Percentiles rank a stretch among this genome's conserved stretches.
Conservation (phyloP, 2,113 vertebrate genomes). For the Pseudois nayaur region DNA sequence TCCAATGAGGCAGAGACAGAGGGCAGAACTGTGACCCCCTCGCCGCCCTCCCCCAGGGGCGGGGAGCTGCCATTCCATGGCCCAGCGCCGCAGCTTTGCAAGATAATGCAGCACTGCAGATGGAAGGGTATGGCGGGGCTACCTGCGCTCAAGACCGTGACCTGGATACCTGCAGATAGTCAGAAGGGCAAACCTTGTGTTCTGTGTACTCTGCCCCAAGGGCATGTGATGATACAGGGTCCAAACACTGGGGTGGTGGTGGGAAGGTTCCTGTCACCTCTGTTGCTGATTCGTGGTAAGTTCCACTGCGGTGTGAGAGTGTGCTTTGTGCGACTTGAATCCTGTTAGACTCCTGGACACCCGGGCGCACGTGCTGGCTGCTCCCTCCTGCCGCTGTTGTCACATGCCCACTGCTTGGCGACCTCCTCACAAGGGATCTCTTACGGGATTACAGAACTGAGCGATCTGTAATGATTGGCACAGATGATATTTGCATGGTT, state of each 20-base stretch:
- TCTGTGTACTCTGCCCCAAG: background rate
- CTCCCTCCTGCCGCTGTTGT: too few species aligned
- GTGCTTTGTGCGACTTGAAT: background rate
- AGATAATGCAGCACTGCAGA: accelerated
- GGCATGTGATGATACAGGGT: background rate
- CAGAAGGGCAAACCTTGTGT: too few species aligned
- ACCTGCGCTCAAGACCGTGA: accelerated
- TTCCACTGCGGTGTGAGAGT: background rate
- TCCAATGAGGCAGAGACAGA: background rate
- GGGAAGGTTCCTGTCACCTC: background rate
- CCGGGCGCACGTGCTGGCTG: accelerated
- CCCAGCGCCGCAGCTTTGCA: background rate
- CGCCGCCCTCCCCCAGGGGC: accelerated
- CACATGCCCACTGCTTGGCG: accelerated
- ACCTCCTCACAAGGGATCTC: background rate
- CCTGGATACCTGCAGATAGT: accelerated
- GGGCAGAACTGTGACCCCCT: background rate
- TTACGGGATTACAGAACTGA: background rate
- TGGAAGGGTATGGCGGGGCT: background rate
- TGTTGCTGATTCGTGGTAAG: background rate
- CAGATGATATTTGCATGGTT: background rate
- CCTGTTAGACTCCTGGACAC: background rate
- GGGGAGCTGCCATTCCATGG: accelerated
- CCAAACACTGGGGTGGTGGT: background rate
- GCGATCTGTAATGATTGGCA: background rate